Evolutionary conservation across 2,113 vertebrate genomes (phyloP), one percentile per base, ranked within the genome.

Genomic region (Poicephalus meyeri): DNA sequence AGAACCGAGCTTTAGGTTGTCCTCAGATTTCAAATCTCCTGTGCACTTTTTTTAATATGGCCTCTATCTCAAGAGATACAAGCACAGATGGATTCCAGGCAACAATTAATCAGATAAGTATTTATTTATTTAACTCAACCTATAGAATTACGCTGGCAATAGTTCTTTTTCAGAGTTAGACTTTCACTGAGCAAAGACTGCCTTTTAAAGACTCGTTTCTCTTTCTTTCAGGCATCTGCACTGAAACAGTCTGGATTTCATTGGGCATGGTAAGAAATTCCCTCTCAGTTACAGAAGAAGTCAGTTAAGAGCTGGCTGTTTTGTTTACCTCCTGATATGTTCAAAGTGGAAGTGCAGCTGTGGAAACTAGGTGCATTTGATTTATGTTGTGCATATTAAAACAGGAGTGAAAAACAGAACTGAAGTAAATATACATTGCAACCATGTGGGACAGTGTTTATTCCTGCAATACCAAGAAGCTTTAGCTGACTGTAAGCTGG

Each of bases 51-150:
- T 90, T 60, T 56, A 94, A 93, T 95, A 46, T 97, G 95, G 70
- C 95, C 90, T 95, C 95, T 97, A 96, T 94, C 86, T 96, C 97
- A 95, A 97, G 97, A 96, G 78, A 97, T 91, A 97, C 95, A 85
- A 97, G 90, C 96, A 93, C 95, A 97, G 92, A 97, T 91, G 97
- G 97, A 97, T 97, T 92, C 97, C 96, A 95, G 96, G 95, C 96
- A 96, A 95, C 93, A 95, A 92, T 94, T 96, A 49, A 93, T 95
- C 96, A 97, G 97, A 97, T 97, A 97, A 97, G 97, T 97, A 97
- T 97, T 96, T 93, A 93, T 97, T 97, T 97, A 93, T 97, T 97
- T 97, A 97, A 97, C 86, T 97, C 91, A 92, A 97, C 81, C 86
- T 96, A 88, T 90, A 97, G 95, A 93, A 95, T 93, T 97, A 86